Conservation (phyloP, 1,140 invertebrate species). For the Drosophila equinoxialis region DNA sequence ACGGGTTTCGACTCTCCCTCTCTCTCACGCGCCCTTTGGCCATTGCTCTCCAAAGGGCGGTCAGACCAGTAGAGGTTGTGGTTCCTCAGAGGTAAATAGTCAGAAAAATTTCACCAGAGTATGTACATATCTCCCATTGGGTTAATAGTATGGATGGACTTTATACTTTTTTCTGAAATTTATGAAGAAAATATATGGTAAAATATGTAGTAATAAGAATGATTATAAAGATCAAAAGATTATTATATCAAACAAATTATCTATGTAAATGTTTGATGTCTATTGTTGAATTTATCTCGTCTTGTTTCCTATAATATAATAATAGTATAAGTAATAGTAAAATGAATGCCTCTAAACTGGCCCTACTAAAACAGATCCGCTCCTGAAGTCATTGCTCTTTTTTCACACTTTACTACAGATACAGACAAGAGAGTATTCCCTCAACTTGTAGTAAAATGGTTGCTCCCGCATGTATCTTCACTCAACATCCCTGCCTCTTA, state of each 20-base stretch:
- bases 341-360: too few relatives aligned
- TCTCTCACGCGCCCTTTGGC: not conserved
- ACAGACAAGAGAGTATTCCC: constrained; percentile 10
- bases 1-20: not conserved
- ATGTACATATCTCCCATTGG: too few relatives aligned
- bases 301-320: too few relatives aligned
- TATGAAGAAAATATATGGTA: too few relatives aligned
- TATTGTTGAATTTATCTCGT: not conserved
- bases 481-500: constrained; percentile 15
- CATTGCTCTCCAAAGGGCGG: constrained; percentile 11
- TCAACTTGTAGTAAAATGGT: not conserved
- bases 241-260: too few relatives aligned
- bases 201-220: too few relatives aligned
- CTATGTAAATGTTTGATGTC: too few relatives aligned
- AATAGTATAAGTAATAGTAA: too few relatives aligned
- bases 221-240: too few relatives aligned
- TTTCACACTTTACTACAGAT: constrained; percentile 11
- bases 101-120: too few relatives aligned
- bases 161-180: too few relatives aligned
- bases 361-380: not conserved
- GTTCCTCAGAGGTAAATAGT: not conserved
- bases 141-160: too few relatives aligned
- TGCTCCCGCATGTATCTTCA: constrained; percentile 11
- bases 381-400: constrained; percentile 4
- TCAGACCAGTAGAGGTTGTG: not conserved